These are phyloP conservation scores for Pantherophis guttatus DNA, from an alignment of 2,113 vertebrate species.

Conservation along the genomic window DNA sequence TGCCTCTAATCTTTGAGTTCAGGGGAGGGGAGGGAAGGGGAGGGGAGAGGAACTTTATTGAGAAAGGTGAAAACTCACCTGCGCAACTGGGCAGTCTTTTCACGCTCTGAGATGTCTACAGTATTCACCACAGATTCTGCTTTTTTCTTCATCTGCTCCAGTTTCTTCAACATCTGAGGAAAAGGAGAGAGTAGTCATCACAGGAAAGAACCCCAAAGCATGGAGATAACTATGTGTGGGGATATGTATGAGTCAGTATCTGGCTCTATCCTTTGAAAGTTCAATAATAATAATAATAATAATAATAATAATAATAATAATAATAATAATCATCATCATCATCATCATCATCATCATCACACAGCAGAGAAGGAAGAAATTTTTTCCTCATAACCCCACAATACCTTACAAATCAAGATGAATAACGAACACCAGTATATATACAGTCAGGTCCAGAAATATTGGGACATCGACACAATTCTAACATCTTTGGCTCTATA, in stretches of 20 bases:
- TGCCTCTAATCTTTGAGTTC: background rate
- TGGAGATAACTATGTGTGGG: background rate
- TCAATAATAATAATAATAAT: background rate
- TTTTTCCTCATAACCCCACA: background rate
- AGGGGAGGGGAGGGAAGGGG: background rate
- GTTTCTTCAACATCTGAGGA: slow-evolving; percentile 88
- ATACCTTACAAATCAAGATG: no score
- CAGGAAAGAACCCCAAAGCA: background rate
- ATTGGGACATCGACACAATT: no score
- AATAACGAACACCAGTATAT: no score
- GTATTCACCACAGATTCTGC: slow-evolving; percentile 92
- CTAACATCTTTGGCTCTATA: no score
- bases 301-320: no score
- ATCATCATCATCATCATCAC: no score
- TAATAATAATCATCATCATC: no score
- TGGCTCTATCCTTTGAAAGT: background rate
- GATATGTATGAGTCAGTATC: background rate
- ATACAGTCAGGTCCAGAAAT: background rate
- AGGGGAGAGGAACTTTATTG: background rate
- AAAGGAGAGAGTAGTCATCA: background rate
- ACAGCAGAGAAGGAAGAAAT: background rate
- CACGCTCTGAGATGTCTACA: slow-evolving; percentile 90
- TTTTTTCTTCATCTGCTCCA: slow-evolving; percentile 94
- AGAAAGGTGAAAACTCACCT: slow-evolving; percentile 71
- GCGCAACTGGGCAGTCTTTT: slow-evolving; percentile 89